These are phyloP conservation scores for Gasterosteus aculeatus DNA, from an alignment of 2,113 vertebrate genomes.

Conservation along the genomic window DNA sequence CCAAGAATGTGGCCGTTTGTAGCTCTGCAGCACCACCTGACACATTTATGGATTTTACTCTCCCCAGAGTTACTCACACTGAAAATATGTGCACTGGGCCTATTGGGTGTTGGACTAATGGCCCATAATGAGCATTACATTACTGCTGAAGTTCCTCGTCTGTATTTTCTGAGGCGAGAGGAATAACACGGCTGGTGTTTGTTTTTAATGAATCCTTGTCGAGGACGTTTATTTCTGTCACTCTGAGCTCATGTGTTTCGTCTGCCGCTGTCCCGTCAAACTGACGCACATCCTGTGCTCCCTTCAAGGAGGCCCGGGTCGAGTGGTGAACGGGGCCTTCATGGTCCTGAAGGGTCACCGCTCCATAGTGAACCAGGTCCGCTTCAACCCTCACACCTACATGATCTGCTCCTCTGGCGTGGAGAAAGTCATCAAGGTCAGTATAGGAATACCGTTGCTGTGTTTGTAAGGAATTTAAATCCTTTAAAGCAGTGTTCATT, in stretches of 20 bases:
- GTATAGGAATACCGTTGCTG: constrained; percentile 6
- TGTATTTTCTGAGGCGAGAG: constrained; percentile 1
- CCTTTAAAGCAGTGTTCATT: too few relatives aligned
- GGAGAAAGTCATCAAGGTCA: constrained; percentile 99
- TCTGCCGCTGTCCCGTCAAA: not conserved
- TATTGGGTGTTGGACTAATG: constrained; percentile 42
- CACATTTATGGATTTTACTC: constrained; percentile 58
- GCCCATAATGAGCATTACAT: constrained; percentile 17
- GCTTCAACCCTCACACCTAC: constrained; percentile 97
- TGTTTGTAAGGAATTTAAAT: too few relatives aligned
- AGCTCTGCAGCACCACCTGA: constrained; percentile 41
- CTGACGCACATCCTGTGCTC: not conserved
- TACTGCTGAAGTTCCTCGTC: constrained; percentile 9
- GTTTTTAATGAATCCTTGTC: constrained; percentile 6
- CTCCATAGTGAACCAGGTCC: constrained; percentile 98
- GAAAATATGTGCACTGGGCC: constrained; percentile 49
- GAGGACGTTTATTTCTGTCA: not conserved
- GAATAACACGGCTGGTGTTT: constrained; percentile 5
- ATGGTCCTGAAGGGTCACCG: constrained; percentile 98
- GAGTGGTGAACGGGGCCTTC: constrained; percentile 96
- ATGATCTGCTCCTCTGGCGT: constrained; percentile 99
- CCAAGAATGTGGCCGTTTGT: constrained; percentile 43
- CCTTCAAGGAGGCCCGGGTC: constrained; percentile 88
- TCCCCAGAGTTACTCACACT: constrained; percentile 50
- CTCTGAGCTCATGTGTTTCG: not conserved